Evolutionary conservation across 2,797 vertebrate genomes (phyloP).

Genomic region (Peromyscus nudipes): DNA sequence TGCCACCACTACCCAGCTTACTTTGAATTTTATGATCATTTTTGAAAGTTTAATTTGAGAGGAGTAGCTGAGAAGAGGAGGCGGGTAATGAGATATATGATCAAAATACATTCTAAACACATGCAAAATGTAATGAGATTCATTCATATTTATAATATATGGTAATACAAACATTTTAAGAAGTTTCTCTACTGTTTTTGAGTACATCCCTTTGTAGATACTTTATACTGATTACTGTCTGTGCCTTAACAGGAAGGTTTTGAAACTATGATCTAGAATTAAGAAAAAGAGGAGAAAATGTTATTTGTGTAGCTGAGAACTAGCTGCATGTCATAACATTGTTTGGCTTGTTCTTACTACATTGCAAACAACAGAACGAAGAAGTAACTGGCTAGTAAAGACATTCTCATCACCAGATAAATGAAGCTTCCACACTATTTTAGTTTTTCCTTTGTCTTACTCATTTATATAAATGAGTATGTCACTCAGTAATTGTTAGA

Average conservation of each 20-base stretch:
- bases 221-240: not conserved
- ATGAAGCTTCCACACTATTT: not conserved
- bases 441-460: not conserved
- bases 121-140: not conserved
- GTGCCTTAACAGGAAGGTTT: not conserved
- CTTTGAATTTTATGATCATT: not conserved
- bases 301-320: not conserved
- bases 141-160: not conserved
- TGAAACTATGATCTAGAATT: not conserved
- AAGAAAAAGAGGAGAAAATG: not conserved
- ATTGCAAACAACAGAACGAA: not conserved
- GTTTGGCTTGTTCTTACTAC: not conserved
- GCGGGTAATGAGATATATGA: not conserved
- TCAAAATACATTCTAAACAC: not conserved
- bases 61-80: not conserved
- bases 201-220: not conserved
- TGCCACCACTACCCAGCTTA: not conserved
- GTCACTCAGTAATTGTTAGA: not conserved
- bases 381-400: not conserved
- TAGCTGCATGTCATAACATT: not conserved
- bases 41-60: not conserved
- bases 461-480: not conserved
- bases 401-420: not conserved
- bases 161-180: not conserved
- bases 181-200: not conserved